A percentile compares a stretch with the other conserved stretches of the same genome.
Evolutionary conservation across 2,888 invertebrate genomes (phyloP).

Genomic region (Ganaspis brasiliensis): DNA sequence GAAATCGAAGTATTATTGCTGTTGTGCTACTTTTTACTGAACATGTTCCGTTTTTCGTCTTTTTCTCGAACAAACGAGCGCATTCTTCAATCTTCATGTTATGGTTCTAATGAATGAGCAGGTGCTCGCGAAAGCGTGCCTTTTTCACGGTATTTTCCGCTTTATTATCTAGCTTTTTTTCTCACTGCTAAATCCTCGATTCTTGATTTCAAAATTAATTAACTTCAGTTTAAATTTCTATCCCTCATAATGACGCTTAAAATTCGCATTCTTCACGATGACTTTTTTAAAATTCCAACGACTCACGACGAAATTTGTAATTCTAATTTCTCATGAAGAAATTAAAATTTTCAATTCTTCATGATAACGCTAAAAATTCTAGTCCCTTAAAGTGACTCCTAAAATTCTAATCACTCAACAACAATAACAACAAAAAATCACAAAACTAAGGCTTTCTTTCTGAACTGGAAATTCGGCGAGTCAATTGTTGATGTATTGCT

Average conservation of each 20-base stretch:
- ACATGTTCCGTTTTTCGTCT: conserved; percentile 10
- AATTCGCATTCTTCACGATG: too few relatives aligned
- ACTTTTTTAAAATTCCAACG: too few relatives aligned
- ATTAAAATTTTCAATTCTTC: too few relatives aligned
- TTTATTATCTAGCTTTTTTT: background rate
- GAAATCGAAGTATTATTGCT: background rate
- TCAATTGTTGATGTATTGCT: conserved; percentile 74
- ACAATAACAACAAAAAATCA: conserved; percentile 35
- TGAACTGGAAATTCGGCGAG: conserved; percentile 77
- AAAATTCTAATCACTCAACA: too few relatives aligned
- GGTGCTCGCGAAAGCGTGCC: conserved; percentile 39
- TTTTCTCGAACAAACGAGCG: background rate
- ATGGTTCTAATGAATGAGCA: conserved; percentile 8
- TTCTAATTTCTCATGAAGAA: too few relatives aligned
- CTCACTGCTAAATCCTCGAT: conserved; percentile 10
- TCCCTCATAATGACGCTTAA: too few relatives aligned
- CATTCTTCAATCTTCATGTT: too few relatives aligned
- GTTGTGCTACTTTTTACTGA: conserved; percentile 18
- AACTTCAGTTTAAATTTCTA: background rate
- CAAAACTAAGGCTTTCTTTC: conserved; percentile 76
- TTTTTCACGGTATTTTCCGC: conserved; percentile 10
- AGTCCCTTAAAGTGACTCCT: too few relatives aligned
- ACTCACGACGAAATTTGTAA: too few relatives aligned
- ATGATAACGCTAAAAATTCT: too few relatives aligned
- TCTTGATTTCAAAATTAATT: conserved; percentile 10